phyloP scores from a whole-genome alignment of 37 sponge, comb jelly and placozoan species.

The Bolinopsis microptera region DNA sequence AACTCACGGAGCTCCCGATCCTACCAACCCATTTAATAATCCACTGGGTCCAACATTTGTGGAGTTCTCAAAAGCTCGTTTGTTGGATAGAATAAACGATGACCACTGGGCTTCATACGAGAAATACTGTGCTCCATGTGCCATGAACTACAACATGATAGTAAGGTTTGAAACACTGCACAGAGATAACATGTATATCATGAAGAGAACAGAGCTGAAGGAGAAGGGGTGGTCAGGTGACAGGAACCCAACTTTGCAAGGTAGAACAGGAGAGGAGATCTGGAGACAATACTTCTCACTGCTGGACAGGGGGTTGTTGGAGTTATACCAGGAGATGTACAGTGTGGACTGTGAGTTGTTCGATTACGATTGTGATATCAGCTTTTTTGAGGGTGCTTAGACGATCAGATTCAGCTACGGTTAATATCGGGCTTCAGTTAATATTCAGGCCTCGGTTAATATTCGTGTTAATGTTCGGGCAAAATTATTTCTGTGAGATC shows the following conservation, averaged over 20 bases:
- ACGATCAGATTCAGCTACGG: too few species aligned
- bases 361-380: not conserved
- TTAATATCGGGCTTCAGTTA: too few species aligned
- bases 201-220: not conserved
- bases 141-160: not conserved
- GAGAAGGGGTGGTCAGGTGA: not conserved
- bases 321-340: not conserved
- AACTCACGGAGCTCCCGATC: not conserved
- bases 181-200: not conserved
- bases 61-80: not conserved
- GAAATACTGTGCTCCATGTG: not conserved
- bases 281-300: not conserved
- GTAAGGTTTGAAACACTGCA: not conserved
- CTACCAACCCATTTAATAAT: conserved; percentile 35
- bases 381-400: too few species aligned
- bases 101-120: not conserved
- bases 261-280: not conserved
- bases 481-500: too few species aligned
- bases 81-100: not conserved
- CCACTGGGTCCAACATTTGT: conserved; percentile 32
- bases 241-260: not conserved
- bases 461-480: too few species aligned
- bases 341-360: not conserved
- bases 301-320: not conserved
- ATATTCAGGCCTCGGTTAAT: too few species aligned